Conservation (phyloP, 2,113 vertebrate species). For the Scopus umbretta region DNA sequence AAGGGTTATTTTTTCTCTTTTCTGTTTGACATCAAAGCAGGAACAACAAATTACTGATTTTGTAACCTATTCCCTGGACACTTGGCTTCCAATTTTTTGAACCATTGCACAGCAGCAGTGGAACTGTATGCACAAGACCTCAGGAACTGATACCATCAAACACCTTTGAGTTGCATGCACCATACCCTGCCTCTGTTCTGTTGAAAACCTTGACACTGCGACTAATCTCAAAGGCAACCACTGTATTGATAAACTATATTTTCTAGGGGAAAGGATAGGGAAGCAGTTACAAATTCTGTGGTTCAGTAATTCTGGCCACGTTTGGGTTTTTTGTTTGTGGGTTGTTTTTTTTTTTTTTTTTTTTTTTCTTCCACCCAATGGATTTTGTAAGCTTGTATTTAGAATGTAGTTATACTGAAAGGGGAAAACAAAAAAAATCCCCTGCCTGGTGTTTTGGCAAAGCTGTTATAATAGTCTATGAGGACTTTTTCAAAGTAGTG, state of each 20-base stretch:
- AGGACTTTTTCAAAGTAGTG: background rate
- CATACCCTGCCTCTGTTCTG: background rate
- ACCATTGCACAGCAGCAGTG: background rate
- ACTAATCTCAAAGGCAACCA: background rate
- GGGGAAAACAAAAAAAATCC: background rate
- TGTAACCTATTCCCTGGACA: background rate
- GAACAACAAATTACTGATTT: conserved; percentile 37
- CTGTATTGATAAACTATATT: background rate
- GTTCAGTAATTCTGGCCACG: background rate
- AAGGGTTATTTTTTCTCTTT: conserved; percentile 20
- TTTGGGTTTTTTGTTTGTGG: too few relatives aligned
- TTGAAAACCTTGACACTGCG: background rate
- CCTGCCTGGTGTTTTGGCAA: background rate
- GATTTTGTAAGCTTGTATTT: background rate
- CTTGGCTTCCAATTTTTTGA: conserved; percentile 29
- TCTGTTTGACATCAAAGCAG: conserved; percentile 44
- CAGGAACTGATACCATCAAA: background rate
- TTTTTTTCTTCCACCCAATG: background rate
- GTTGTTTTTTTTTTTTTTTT: background rate
- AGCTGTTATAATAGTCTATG: background rate
- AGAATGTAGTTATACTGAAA: background rate
- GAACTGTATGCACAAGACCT: background rate
- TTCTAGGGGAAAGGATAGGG: background rate
- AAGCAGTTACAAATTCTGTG: background rate
- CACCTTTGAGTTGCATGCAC: background rate